phyloP scores from a whole-genome alignment of 1,140 invertebrate genomes.

The Apis dorsata region DNA sequence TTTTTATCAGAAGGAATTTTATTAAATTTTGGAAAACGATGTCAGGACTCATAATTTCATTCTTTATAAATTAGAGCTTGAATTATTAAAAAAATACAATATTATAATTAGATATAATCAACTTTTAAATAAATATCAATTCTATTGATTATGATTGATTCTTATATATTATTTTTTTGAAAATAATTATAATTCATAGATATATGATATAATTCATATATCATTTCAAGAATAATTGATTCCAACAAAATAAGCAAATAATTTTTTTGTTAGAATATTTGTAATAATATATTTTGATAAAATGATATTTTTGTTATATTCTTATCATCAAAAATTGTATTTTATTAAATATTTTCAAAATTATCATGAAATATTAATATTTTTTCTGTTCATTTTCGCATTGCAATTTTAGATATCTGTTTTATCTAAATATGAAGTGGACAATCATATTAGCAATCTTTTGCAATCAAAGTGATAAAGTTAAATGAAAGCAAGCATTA shows the following conservation, averaged over 20 bases:
- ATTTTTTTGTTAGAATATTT: background rate
- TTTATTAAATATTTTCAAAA: background rate
- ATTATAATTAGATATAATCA: background rate
- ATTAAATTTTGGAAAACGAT: background rate
- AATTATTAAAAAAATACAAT: no score
- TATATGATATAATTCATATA: background rate
- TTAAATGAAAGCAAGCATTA: background rate
- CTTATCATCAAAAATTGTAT: background rate
- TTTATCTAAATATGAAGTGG: background rate
- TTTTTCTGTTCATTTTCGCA: background rate
- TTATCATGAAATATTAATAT: background rate
- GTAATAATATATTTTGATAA: constrained; percentile 5
- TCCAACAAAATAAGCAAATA: background rate
- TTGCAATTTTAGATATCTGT: background rate
- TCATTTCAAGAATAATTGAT: background rate
- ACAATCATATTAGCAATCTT: background rate
- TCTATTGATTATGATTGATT: background rate
- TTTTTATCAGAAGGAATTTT: background rate
- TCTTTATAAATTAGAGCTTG: background rate
- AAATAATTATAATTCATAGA: background rate
- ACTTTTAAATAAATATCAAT: background rate
- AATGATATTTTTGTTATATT: background rate
- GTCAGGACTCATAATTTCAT: no score
- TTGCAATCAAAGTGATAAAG: constrained; percentile 22
- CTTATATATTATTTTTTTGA: background rate